Conservation (phyloP, 1,140 invertebrate genomes). For the Scaptomyza montana region DNA sequence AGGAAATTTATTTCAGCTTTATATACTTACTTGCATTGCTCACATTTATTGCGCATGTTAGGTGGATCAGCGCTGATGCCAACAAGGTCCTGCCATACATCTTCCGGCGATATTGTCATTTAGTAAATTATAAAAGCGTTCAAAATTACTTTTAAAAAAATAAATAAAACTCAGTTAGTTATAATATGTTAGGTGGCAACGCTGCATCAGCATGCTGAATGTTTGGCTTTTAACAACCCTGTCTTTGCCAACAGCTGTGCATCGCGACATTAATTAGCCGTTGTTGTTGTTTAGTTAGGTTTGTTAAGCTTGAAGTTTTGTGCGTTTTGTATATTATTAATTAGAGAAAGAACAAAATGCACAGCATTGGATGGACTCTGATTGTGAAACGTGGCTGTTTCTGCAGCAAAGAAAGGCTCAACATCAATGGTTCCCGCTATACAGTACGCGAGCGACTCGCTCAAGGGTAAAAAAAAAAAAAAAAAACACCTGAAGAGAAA, state of each 20-base stretch:
- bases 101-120: constrained; percentile 58
- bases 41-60: constrained; percentile 88
- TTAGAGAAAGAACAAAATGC: constrained; percentile 85
- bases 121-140: constrained; percentile 42
- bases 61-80: constrained; percentile 90
- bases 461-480: constrained; percentile 87
- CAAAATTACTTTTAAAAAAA: constrained; percentile 27
- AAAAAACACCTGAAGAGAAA: background rate
- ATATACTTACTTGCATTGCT: constrained; percentile 88
- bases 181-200: constrained; percentile 47
- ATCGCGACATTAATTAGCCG: background rate
- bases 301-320: constrained; percentile 62
- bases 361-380: constrained; percentile 88
- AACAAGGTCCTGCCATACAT: constrained; percentile 86
- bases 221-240: constrained; percentile 30
- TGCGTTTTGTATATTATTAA: constrained; percentile 51
- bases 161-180: constrained; percentile 1
- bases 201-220: constrained; percentile 38
- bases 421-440: constrained; percentile 89
- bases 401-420: constrained; percentile 90
- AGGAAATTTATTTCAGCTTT: background rate
- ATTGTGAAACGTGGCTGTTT: constrained; percentile 92
- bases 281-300: constrained; percentile 67
- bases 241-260: constrained; percentile 53
- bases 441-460: constrained; percentile 89